Evolutionary conservation across 2,797 vertebrate species (phyloP).

Genomic region (Sorex maritimensis): DNA sequence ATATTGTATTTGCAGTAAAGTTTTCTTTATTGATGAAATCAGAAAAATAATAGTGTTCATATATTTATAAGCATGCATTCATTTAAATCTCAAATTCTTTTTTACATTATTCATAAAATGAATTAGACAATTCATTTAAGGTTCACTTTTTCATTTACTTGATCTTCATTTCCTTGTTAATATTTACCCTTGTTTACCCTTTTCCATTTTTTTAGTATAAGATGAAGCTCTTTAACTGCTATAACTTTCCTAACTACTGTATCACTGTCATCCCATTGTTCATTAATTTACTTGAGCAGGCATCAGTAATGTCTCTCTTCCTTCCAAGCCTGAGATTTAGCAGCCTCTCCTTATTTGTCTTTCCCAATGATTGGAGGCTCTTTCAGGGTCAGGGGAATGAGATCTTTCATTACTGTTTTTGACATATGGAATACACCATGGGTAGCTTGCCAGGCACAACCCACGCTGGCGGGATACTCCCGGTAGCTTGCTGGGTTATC

Average conservation of each 20-base stretch:
- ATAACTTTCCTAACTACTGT: background rate
- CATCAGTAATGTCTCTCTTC: too few relatives aligned
- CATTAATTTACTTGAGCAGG: too few relatives aligned
- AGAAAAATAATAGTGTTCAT: background rate
- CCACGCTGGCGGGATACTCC: too few relatives aligned
- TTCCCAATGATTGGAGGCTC: too few relatives aligned
- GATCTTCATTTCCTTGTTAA: background rate
- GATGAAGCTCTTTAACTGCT: background rate
- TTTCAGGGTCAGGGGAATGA: too few relatives aligned
- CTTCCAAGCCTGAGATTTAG: too few relatives aligned
- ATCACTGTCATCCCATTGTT: too few relatives aligned
- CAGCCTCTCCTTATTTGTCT: too few relatives aligned
- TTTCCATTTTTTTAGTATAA: background rate
- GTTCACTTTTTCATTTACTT: background rate
- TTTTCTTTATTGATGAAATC: background rate
- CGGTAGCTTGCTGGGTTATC: too few relatives aligned
- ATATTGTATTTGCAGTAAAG: background rate
- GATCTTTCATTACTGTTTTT: too few relatives aligned
- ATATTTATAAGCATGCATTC: background rate
- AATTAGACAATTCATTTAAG: background rate
- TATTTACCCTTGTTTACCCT: background rate
- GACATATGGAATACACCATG: too few relatives aligned
- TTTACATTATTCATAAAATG: background rate
- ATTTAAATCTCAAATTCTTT: background rate
- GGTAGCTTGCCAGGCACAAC: too few relatives aligned